A percentile compares a stretch with the other conserved stretches of the same genome.
Evolutionary conservation across 37 sponge, comb jelly and placozoan species (phyloP).

Genomic region (Oscarella lobularis): DNA sequence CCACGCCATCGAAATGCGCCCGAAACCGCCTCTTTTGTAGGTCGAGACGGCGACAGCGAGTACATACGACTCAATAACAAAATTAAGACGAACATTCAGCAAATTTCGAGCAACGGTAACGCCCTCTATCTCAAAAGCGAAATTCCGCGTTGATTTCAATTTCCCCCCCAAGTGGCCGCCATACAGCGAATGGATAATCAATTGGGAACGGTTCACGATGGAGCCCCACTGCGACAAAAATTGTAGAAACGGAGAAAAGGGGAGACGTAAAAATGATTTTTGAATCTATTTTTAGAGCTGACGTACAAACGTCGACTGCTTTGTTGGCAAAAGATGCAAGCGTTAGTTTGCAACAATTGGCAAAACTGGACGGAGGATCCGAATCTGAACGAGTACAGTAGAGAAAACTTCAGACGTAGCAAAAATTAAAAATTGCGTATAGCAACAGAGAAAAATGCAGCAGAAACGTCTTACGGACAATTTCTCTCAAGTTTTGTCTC

Average conservation of each 20-base stretch:
- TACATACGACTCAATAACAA: background rate
- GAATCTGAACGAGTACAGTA: background rate
- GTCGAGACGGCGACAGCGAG: constrained; percentile 6
- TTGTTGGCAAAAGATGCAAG: background rate
- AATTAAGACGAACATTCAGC: background rate
- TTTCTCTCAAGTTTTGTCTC: background rate
- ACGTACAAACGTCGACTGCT: constrained; percentile 1
- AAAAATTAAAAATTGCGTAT: background rate
- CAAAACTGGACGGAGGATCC: background rate
- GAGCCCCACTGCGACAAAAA: background rate
- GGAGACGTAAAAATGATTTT: background rate
- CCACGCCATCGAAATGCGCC: too few relatives aligned
- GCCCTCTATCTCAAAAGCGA: background rate
- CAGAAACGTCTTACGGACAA: background rate
- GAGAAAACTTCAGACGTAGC: background rate
- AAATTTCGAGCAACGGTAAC: constrained; percentile 2
- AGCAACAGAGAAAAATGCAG: background rate
- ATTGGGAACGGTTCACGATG: background rate
- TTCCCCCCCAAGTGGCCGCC: background rate
- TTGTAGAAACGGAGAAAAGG: too few relatives aligned
- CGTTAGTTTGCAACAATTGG: background rate
- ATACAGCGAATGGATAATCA: background rate
- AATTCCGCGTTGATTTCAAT: too few relatives aligned
- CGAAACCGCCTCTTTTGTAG: too few relatives aligned
- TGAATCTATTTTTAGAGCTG: background rate